phyloP scores from a whole-genome alignment of 2,113 vertebrate species.

The Sterna hirundo region DNA sequence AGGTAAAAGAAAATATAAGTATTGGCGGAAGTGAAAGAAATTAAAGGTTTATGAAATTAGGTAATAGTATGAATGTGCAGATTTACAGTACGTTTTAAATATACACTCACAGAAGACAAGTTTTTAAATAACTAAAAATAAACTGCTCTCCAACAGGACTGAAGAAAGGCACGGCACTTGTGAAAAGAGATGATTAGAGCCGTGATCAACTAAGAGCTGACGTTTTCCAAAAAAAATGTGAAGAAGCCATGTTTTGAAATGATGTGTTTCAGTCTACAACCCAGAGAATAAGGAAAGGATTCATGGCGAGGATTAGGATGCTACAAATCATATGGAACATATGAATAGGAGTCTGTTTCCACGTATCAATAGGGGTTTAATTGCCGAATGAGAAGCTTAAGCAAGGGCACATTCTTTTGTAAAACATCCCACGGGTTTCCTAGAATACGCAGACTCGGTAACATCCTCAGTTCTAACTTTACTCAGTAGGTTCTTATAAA shows the following conservation, averaged over 20 bases:
- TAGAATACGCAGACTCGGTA: not conserved
- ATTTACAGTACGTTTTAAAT: not conserved
- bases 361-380: slow-evolving; percentile 53
- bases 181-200: not conserved
- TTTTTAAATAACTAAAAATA: slow-evolving; percentile 6
- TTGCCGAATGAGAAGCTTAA: slow-evolving; percentile 67
- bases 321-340: slow-evolving; percentile 65
- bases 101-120: not conserved
- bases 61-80: not conserved
- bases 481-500: not conserved
- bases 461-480: slow-evolving; percentile 5
- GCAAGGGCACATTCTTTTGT: slow-evolving; percentile 58
- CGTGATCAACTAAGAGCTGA: slow-evolving; percentile 8
- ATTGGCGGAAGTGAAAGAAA: not conserved
- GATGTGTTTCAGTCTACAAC: slow-evolving; percentile 22
- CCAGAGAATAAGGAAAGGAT: slow-evolving; percentile 65
- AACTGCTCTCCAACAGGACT: not conserved
- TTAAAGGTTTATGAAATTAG: not conserved
- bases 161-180: not conserved
- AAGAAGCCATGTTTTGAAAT: slow-evolving; percentile 41
- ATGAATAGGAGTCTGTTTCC: slow-evolving; percentile 67
- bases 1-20: not conserved
- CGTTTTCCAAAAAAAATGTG: slow-evolving; percentile 14
- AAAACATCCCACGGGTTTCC: slow-evolving; percentile 36
- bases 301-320: slow-evolving; percentile 62